Base-by-base conservation (phyloP, 2,113 vertebrate genomes). In the Labeo rohita region DNA sequence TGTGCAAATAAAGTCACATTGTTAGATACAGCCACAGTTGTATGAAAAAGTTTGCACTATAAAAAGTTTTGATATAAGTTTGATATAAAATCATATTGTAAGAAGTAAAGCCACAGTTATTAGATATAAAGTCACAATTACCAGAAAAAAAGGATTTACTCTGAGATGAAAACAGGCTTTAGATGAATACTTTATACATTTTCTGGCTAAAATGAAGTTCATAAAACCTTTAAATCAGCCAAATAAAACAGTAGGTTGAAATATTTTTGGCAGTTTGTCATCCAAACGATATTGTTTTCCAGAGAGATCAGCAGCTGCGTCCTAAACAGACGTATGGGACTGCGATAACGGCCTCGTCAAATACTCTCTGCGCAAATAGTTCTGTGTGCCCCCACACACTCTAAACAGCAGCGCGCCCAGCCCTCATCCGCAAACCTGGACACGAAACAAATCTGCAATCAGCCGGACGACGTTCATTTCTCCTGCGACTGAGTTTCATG, bases 271-370 rank as follows among this genome's bases (percentile, higher is more conserved):
- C 74, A 59, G 52, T 66, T 68, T 47, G 56, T 76, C 56, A 39
- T 65, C 52, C 21, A 63, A 79, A 84, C 39, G 13, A 78, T 59
- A 81, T 78, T 83, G 72, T 86, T 77, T 81, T 73, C 47, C 3
- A n/a, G 43, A 81, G 83, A 78, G 77, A 84, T 89, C 78, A 87
- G 74, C 82, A 89, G 84, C 86, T 84, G 84, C 86, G 76, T 89
- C 80, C 47, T 82, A 86, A 81, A 86, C 80, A 82, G 81, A 84
- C 87, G 63, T 63, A 78, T 66, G 65, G 79, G 78, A 84, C 4
- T 15, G 74, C 50, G 86, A 88, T 80, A 83, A 89, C 43, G n/a
- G 56, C 49, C 77, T 84, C 66, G 16, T 81, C 84, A 84, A 84
- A 84, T 66, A 84, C 73, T 74, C 80, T 21, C 49, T 76, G 52